Percentiles rank a stretch among this genome's conserved stretches.
phyloP scores from a whole-genome alignment of 2,113 vertebrate genomes.

The Sterna hirundo region DNA sequence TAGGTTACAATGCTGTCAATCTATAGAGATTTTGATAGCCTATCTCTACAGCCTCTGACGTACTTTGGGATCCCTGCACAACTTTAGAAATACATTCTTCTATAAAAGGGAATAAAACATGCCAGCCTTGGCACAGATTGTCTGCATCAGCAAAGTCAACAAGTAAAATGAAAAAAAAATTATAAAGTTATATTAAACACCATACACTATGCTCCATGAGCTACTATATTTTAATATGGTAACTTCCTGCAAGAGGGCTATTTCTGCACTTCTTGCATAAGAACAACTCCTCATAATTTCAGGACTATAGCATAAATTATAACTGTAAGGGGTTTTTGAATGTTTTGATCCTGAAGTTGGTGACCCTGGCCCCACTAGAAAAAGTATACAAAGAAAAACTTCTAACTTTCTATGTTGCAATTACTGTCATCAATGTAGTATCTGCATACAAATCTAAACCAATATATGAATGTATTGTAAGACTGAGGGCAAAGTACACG shows the following conservation, averaged over 20 bases:
- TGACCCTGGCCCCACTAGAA: background rate
- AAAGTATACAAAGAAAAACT: background rate
- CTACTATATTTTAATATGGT: background rate
- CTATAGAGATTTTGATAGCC: background rate
- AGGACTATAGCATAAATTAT: background rate
- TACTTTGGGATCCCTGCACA: background rate
- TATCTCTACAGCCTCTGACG: background rate
- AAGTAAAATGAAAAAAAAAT: background rate
- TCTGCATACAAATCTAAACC: background rate
- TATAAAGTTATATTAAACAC: background rate
- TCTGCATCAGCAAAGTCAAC: background rate
- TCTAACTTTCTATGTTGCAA: background rate
- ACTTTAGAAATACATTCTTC: background rate
- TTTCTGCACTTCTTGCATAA: background rate
- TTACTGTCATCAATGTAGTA: background rate
- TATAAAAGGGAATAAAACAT: slow-evolving; percentile 30
- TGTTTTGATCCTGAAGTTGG: background rate
- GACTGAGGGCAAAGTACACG: background rate
- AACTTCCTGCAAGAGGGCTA: background rate
- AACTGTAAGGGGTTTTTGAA: background rate
- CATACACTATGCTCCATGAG: background rate
- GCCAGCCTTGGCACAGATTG: slow-evolving; percentile 1
- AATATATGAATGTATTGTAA: background rate
- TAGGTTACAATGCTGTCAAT: background rate
- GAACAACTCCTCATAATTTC: background rate